Percentiles rank a stretch among this genome's conserved stretches.
Conservation (phyloP, 1,140 invertebrate genomes). For the Probaryconus sp. region DNA sequence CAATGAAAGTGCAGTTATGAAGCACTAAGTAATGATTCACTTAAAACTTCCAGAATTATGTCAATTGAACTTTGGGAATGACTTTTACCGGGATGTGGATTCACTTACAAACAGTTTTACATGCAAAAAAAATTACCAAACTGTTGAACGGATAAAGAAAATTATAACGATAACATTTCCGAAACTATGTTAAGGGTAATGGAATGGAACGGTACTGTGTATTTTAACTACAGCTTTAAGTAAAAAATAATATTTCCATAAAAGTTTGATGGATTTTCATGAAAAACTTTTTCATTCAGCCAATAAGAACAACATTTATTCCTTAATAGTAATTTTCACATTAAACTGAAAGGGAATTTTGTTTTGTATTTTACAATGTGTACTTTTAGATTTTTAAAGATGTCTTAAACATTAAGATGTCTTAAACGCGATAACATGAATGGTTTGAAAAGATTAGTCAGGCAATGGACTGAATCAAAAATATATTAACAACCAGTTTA, state of each 20-base stretch:
- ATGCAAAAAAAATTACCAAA: constrained; percentile 24
- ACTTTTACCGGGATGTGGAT: constrained; percentile 16
- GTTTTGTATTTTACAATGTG: no score
- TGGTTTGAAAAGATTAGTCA: no score
- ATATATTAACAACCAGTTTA: no score
- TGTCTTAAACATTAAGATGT: no score
- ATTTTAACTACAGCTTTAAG: background rate
- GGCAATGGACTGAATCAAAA: no score
- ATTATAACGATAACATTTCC: constrained; percentile 22
- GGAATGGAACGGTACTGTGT: constrained; percentile 20
- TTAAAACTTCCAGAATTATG: constrained; percentile 31
- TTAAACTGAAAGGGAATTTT: no score
- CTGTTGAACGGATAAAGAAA: constrained; percentile 16
- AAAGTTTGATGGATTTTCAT: constrained; percentile 11
- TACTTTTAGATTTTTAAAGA: no score
- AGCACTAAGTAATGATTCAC: constrained; percentile 20
- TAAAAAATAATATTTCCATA: constrained; percentile 7
- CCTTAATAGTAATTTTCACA: no score
- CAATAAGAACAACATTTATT: no score
- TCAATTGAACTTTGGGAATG: constrained; percentile 34
- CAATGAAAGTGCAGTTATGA: constrained; percentile 35
- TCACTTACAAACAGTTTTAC: constrained; percentile 12
- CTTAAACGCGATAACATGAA: no score
- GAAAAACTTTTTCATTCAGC: no score
- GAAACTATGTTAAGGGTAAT: constrained; percentile 9